These are phyloP conservation scores for Planococcus citri DNA, from an alignment of 1,140 invertebrate species.

Conservation along the genomic window DNA sequence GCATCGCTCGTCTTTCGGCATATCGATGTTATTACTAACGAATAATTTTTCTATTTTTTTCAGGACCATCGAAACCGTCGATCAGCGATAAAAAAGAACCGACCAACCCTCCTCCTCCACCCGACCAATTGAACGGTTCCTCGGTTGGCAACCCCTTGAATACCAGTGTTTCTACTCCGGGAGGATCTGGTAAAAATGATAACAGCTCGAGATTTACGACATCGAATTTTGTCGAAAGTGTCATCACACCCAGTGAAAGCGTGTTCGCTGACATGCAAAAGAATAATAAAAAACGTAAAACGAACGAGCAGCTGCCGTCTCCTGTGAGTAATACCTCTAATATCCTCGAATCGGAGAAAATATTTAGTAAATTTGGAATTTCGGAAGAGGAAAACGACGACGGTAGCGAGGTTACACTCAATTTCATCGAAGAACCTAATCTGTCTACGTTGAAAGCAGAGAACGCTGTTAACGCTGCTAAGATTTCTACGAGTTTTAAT, in stretches of 20 bases:
- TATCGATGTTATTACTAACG: too few species aligned
- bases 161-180: not conserved
- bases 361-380: not conserved
- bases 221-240: constrained; percentile 29
- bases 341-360: not conserved
- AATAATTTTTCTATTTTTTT: not conserved
- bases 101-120: not conserved
- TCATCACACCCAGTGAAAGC: constrained; percentile 31
- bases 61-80: constrained; percentile 3
- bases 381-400: not conserved
- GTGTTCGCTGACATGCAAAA: constrained; percentile 29
- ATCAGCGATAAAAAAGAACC: not conserved
- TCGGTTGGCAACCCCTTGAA: not conserved
- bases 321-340: not conserved
- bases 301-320: not conserved
- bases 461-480: not conserved
- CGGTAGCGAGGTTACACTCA: not conserved
- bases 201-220: constrained; percentile 27
- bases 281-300: constrained; percentile 22
- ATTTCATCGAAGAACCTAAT: constrained; percentile 10
- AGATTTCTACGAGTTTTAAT: not conserved
- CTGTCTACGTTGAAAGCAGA: constrained; percentile 2
- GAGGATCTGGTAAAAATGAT: constrained; percentile 7
- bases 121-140: constrained; percentile 7
- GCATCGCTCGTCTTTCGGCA: too few species aligned